Evolutionary conservation across 2,888 invertebrate genomes (phyloP).

Genomic region (Stramonita haemastoma): DNA sequence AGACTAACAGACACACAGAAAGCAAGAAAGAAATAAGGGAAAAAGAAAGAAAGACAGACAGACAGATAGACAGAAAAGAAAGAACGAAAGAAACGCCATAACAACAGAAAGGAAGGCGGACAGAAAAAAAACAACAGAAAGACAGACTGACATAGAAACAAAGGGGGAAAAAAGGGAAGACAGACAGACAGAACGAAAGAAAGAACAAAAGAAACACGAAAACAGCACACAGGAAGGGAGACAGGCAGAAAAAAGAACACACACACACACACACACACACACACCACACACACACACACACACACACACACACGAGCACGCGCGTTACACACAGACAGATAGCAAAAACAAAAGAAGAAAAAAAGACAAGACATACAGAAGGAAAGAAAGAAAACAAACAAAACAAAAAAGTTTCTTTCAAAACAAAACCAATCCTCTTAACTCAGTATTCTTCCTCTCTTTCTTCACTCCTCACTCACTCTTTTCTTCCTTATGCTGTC

Average conservation of each 20-base stretch:
- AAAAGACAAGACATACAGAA: too few species aligned
- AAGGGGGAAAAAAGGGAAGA: constrained; percentile 30
- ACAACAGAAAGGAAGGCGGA: constrained; percentile 7
- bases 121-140: neutral
- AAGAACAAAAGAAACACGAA: neutral
- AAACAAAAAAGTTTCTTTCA: too few species aligned
- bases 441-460: too few species aligned
- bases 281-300: neutral
- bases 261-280: too few species aligned
- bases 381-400: too few species aligned
- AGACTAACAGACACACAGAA: neutral
- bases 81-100: constrained; percentile 20
- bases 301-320: neutral
- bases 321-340: neutral
- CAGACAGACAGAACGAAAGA: neutral
- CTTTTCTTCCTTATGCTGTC: too few species aligned
- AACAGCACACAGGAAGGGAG: neutral
- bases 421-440: too few species aligned
- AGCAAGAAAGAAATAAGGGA: neutral
- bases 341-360: neutral
- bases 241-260: neutral
- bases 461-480: too few species aligned
- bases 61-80: neutral
- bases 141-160: constrained; percentile 39
- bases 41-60: too few species aligned